Evolutionary conservation across 1,140 invertebrate species (phyloP).

Genomic region (Papilio dardanus): DNA sequence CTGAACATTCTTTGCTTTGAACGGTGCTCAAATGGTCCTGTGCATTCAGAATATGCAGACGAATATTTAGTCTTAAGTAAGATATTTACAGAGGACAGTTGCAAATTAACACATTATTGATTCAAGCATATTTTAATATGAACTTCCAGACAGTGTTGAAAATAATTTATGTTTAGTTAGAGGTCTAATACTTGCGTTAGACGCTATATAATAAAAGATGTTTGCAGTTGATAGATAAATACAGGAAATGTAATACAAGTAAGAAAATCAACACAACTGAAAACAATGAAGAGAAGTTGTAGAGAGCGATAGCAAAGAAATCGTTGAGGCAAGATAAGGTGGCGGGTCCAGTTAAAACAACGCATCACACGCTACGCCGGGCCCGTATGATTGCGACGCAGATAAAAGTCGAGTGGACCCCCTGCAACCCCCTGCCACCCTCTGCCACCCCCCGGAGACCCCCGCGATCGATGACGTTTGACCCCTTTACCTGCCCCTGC

Average conservation of each 20-base stretch:
- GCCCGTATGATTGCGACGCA: constrained; percentile 31
- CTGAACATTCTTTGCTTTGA: constrained; percentile 38
- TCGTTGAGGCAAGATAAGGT: constrained; percentile 13
- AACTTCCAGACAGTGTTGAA: background rate
- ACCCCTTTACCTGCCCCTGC: constrained; percentile 76
- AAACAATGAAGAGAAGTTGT: constrained; percentile 19
- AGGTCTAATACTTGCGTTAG: too few species aligned
- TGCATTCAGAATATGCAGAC: constrained; percentile 40
- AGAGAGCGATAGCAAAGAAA: constrained; percentile 8
- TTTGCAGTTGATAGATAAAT: too few species aligned
- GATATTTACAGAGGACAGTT: constrained; percentile 24
- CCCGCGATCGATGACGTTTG: constrained; percentile 75
- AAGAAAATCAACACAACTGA: constrained; percentile 16
- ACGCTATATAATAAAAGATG: too few species aligned
- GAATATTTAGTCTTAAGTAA: constrained; percentile 40
- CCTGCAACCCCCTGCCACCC: constrained; percentile 36
- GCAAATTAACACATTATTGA: constrained; percentile 45
- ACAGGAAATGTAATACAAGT: background rate
- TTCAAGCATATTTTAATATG: constrained; percentile 40
- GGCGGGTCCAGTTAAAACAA: constrained; percentile 27
- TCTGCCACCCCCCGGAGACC: constrained; percentile 9
- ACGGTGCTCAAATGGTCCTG: constrained; percentile 36
- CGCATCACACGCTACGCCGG: constrained; percentile 39
- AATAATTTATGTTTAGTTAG: background rate
- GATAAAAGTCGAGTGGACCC: constrained; percentile 39